These are phyloP conservation scores for Hirundo rustica DNA, from an alignment of 2,797 vertebrate species.

Conservation along the genomic window DNA sequence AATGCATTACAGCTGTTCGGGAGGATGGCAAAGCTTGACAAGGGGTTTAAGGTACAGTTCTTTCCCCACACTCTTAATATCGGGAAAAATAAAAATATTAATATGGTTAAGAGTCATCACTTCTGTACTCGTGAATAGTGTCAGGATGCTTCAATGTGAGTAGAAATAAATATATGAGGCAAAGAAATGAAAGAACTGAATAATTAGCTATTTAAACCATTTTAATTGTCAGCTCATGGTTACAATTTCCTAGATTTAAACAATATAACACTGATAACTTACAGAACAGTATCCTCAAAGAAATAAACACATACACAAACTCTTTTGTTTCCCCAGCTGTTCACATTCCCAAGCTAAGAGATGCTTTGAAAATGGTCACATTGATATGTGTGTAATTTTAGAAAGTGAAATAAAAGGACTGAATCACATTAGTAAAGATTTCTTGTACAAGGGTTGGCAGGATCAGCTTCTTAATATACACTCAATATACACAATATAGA, in stretches of 20 bases:
- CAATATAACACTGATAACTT: background rate
- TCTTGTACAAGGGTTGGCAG: slow-evolving; percentile 11
- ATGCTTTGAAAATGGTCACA: background rate
- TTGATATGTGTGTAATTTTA: background rate
- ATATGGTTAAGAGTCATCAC: background rate
- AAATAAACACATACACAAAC: background rate
- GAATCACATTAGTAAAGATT: slow-evolving; percentile 48
- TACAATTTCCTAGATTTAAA: background rate
- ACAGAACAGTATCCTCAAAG: background rate
- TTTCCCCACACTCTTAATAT: background rate
- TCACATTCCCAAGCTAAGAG: background rate
- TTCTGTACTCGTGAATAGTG: background rate
- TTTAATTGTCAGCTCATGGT: background rate
- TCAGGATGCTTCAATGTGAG: background rate
- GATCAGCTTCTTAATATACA: slow-evolving; percentile 23
- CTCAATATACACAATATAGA: background rate
- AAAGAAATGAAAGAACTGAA: background rate
- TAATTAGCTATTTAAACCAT: background rate
- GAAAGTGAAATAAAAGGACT: slow-evolving; percentile 41
- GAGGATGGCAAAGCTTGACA: background rate
- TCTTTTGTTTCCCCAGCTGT: background rate
- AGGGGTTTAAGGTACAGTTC: background rate
- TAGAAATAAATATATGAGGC: background rate
- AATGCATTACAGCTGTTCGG: background rate
- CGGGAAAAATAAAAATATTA: background rate